Percentiles rank a stretch among this genome's conserved stretches.
phyloP scores from a whole-genome alignment of 2,888 invertebrate species.

The Drosophila acutilabella region DNA sequence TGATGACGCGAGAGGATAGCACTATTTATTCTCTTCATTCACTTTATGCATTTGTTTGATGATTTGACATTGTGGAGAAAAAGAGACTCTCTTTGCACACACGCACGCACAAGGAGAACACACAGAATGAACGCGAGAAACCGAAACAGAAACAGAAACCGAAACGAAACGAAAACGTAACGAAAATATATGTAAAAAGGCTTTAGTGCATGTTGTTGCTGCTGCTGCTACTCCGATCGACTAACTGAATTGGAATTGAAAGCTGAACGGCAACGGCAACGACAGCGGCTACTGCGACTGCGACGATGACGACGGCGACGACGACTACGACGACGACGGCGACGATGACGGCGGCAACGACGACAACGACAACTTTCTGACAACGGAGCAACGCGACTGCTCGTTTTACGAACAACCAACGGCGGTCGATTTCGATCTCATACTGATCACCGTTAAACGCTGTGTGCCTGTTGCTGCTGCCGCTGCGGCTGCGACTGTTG shows the following conservation, averaged over 20 bases:
- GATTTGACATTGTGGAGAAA: constrained; percentile 37
- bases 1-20: constrained; percentile 31
- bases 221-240: constrained; percentile 49
- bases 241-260: constrained; percentile 63
- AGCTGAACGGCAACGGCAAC: constrained; percentile 52
- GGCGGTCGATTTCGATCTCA: constrained; percentile 73
- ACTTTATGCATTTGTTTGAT: constrained; percentile 57
- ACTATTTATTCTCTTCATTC: constrained; percentile 46
- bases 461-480: constrained; percentile 51
- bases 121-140: constrained; percentile 35
- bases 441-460: constrained; percentile 74
- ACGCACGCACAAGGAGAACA: constrained; percentile 12
- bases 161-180: constrained; percentile 50
- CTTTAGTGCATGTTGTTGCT: constrained; percentile 53
- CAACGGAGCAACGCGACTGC: constrained; percentile 50
- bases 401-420: constrained; percentile 63
- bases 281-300: constrained; percentile 20
- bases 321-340: constrained; percentile 40
- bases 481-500: constrained; percentile 32
- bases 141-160: constrained; percentile 50
- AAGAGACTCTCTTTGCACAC: constrained; percentile 23
- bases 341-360: constrained; percentile 25
- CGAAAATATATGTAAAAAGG: constrained; percentile 55
- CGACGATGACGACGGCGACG: constrained; percentile 34
- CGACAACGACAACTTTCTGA: constrained; percentile 61